Percentiles rank a stretch among this genome's conserved stretches.
phyloP scores from a whole-genome alignment of 23 tunicate species.

The Oikopleura vanhoeffeni region DNA sequence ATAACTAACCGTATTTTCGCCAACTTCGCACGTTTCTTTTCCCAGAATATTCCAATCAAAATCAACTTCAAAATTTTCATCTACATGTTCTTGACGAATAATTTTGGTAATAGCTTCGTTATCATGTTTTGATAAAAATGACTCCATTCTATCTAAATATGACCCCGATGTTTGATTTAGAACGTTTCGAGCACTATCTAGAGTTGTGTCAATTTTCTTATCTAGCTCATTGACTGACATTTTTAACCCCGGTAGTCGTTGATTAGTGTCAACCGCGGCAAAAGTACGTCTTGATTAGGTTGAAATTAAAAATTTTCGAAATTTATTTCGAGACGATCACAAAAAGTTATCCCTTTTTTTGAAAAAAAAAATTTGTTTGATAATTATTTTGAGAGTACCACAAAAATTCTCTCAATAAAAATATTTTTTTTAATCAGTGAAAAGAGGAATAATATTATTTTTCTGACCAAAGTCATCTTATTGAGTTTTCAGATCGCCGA shows the following conservation, averaged over 20 bases:
- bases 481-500: no score
- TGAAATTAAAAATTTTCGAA: no score
- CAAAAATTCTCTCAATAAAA: no score
- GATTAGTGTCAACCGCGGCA: constrained; percentile 8
- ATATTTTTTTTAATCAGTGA: no score
- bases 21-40: constrained; percentile 13
- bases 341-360: no score
- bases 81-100: not conserved
- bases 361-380: no score
- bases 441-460: no score
- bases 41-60: not conserved
- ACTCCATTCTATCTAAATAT: not conserved
- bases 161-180: not conserved
- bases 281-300: not conserved
- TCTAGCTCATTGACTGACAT: constrained; percentile 12
- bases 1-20: constrained; percentile 9
- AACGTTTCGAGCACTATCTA: not conserved
- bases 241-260: not conserved
- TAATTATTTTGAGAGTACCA: no score
- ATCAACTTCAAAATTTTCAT: not conserved
- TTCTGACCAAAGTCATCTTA: no score
- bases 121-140: not conserved
- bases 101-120: not conserved
- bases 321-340: no score
- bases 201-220: not conserved